A percentile compares a stretch with the other conserved stretches of the same genome.
phyloP scores from a whole-genome alignment of 2,888 invertebrate species.

The Agrotis puta region DNA sequence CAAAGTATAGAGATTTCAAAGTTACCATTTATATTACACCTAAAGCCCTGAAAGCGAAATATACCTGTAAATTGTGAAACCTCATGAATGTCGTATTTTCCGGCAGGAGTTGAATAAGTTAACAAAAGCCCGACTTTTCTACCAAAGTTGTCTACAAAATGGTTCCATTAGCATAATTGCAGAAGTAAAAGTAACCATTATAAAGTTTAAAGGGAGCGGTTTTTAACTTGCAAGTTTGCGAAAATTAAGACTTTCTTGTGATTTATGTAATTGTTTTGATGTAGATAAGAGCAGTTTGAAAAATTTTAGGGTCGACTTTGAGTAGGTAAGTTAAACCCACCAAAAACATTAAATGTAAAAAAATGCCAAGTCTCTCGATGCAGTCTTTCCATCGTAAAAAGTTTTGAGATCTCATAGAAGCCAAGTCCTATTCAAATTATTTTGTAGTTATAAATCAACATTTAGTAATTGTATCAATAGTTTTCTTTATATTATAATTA shows the following conservation, averaged over 20 bases:
- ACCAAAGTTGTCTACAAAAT: conserved; percentile 48
- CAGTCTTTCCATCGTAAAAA: too few relatives aligned
- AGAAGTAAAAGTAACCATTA: conserved; percentile 48
- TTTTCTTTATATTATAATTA: too few relatives aligned
- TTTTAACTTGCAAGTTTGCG: conserved; percentile 43
- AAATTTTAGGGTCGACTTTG: neutral
- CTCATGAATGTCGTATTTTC: conserved; percentile 52
- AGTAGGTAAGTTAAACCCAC: neutral
- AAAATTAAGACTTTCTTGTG: conserved; percentile 41
- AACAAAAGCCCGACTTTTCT: conserved; percentile 25
- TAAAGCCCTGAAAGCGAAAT: conserved; percentile 18
- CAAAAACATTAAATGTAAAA: too few relatives aligned
- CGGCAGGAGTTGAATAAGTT: conserved; percentile 50
- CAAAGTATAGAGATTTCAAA: neutral
- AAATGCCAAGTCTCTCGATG: too few relatives aligned
- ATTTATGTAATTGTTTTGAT: conserved; percentile 33
- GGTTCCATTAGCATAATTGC: conserved; percentile 58
- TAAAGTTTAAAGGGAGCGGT: conserved; percentile 22
- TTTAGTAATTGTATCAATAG: too few relatives aligned
- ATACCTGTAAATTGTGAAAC: conserved; percentile 42
- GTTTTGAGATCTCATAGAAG: too few relatives aligned
- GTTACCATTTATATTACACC: conserved; percentile 45
- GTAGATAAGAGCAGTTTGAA: conserved; percentile 26
- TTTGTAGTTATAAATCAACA: too few relatives aligned
- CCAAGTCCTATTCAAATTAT: too few relatives aligned